Evolutionary conservation across 2,113 vertebrate species (phyloP).

Genomic region (Atlantisia rogersi): DNA sequence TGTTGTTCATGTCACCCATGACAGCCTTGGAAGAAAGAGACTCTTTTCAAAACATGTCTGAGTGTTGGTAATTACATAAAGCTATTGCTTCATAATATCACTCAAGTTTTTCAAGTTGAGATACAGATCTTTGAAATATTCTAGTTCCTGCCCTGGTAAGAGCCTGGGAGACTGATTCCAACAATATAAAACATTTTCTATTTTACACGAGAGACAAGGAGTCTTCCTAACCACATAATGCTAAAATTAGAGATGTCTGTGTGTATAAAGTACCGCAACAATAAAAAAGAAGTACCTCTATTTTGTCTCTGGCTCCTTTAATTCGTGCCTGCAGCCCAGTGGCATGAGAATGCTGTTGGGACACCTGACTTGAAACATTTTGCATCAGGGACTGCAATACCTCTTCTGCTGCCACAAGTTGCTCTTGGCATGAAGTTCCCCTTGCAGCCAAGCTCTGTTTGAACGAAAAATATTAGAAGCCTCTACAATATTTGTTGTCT

Average conservation of each 20-base stretch:
- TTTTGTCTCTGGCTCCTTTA: constrained; percentile 78
- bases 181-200: background rate
- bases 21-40: constrained; percentile 54
- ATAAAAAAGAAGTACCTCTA: constrained; percentile 77
- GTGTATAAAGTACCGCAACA: background rate
- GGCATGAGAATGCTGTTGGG: constrained; percentile 76
- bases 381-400: constrained; percentile 79
- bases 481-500: background rate
- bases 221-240: background rate
- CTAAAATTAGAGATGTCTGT: background rate
- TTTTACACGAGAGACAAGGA: background rate
- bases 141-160: background rate
- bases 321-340: constrained; percentile 79
- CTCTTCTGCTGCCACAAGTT: constrained; percentile 85
- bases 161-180: background rate
- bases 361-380: constrained; percentile 74
- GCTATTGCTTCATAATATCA: background rate
- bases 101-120: background rate
- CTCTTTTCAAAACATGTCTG: background rate
- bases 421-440: constrained; percentile 82
- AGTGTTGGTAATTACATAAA: background rate
- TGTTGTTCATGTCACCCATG: constrained; percentile 12
- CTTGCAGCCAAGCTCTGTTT: constrained; percentile 82
- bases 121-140: background rate
- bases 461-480: constrained; percentile 30